phyloP scores from a whole-genome alignment of 2,888 invertebrate species.

The Idaea biselata region DNA sequence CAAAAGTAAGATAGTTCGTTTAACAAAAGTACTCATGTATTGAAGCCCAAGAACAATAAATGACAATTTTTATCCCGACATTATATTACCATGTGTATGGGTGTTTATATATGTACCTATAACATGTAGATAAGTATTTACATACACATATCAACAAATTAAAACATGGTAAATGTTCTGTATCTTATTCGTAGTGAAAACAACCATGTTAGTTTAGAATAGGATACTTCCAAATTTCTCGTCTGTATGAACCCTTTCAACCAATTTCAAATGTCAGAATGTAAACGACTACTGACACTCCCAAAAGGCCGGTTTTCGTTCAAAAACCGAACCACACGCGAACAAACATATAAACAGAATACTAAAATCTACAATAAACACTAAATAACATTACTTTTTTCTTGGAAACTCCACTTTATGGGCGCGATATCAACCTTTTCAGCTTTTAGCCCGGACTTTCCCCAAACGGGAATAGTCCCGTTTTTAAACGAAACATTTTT shows the following conservation, averaged over 20 bases:
- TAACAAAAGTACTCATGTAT: too few relatives aligned
- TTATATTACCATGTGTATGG: too few relatives aligned
- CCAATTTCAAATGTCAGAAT: conserved; percentile 29
- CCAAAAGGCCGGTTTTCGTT: conserved; percentile 23
- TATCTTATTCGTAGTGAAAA: too few relatives aligned
- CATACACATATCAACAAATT: too few relatives aligned
- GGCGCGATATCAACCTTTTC: conserved; percentile 30
- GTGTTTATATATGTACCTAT: too few relatives aligned
- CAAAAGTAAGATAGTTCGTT: too few relatives aligned
- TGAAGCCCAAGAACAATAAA: too few relatives aligned
- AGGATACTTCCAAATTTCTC: neutral
- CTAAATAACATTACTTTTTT: conserved; percentile 25
- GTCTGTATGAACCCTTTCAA: conserved; percentile 7
- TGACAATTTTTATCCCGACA: too few relatives aligned
- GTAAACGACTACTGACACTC: conserved; percentile 29
- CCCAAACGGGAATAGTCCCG: conserved; percentile 30
- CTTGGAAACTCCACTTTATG: conserved; percentile 23
- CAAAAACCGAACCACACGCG: conserved; percentile 25
- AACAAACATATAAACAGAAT: conserved; percentile 27
- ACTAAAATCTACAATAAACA: conserved; percentile 4
- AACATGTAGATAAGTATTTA: too few relatives aligned
- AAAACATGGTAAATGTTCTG: too few relatives aligned
- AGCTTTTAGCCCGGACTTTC: conserved; percentile 17
- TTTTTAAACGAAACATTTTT: conserved; percentile 26
- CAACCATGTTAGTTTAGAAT: too few relatives aligned